Percentiles rank a stretch among this genome's conserved stretches.
Conservation (phyloP, 2,888 invertebrate species). For the Lasioglossum oenotherae region DNA sequence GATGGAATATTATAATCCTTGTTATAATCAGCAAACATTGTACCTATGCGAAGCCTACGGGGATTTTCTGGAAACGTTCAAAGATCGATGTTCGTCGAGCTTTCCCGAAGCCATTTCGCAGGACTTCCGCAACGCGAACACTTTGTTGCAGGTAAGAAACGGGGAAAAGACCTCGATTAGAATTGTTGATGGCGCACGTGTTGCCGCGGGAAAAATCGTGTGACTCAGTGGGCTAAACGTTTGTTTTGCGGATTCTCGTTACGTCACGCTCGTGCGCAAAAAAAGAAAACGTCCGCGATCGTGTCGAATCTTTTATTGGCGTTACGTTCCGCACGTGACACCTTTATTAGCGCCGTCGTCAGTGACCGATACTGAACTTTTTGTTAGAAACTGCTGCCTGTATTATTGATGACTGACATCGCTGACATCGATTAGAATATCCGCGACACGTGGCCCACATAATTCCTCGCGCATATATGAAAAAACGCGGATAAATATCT, state of each 20-base stretch:
- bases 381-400: neutral
- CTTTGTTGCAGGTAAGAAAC: neutral
- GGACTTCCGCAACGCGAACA: neutral
- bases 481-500: neutral
- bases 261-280: neutral
- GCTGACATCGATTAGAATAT: constrained; percentile 20
- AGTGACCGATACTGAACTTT: constrained; percentile 19
- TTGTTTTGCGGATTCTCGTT: neutral
- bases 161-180: neutral
- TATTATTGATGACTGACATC: constrained; percentile 13
- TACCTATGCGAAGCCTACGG: neutral
- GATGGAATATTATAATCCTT: neutral
- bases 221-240: neutral
- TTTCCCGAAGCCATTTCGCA: neutral
- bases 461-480: neutral
- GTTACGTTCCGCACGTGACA: neutral
- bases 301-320: neutral
- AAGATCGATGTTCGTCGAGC: neutral
- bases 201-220: neutral
- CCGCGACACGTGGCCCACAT: constrained; percentile 12
- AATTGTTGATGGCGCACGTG: neutral
- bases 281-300: neutral
- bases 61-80: neutral
- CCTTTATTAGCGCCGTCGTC: neutral
- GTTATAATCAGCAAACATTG: neutral